These are phyloP conservation scores for Clarias fuscus DNA, from an alignment of 2,797 vertebrate genomes.

Conservation along the genomic window DNA sequence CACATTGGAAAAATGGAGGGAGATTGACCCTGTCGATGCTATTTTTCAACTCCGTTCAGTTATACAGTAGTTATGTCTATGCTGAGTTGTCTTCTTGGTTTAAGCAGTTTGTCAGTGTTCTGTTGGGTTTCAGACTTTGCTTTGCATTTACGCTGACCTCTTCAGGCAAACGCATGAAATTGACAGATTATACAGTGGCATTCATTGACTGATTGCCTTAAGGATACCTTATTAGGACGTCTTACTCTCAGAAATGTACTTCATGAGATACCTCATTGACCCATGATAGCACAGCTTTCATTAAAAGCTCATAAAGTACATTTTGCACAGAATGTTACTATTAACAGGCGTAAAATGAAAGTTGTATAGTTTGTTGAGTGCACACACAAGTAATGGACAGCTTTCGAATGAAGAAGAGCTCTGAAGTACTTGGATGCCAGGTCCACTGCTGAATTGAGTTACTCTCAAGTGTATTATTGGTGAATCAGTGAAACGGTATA, in stretches of 20 bases:
- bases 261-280: conserved; percentile 49
- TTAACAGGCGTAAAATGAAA: neutral
- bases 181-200: conserved; percentile 46
- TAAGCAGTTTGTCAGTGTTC: conserved; percentile 12
- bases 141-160: conserved; percentile 48
- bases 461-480: neutral
- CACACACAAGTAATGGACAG: conserved; percentile 1
- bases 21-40: conserved; percentile 33
- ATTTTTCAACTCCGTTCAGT: conserved; percentile 24
- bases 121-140: neutral
- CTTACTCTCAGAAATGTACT: conserved; percentile 15
- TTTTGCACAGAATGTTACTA: conserved; percentile 30
- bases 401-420: conserved; percentile 20
- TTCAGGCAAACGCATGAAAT: conserved; percentile 43
- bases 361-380: conserved; percentile 7
- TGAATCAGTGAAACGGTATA: neutral
- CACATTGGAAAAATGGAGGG: conserved; percentile 52
- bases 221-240: conserved; percentile 33
- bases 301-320: conserved; percentile 16
- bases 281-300: conserved; percentile 39
- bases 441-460: neutral
- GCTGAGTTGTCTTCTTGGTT: conserved; percentile 12
- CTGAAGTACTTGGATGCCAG: neutral
- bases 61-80: neutral
- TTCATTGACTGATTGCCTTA: conserved; percentile 59